These are phyloP conservation scores for Mythimna albipuncta DNA, from an alignment of 2,888 invertebrate species.

Conservation along the genomic window DNA sequence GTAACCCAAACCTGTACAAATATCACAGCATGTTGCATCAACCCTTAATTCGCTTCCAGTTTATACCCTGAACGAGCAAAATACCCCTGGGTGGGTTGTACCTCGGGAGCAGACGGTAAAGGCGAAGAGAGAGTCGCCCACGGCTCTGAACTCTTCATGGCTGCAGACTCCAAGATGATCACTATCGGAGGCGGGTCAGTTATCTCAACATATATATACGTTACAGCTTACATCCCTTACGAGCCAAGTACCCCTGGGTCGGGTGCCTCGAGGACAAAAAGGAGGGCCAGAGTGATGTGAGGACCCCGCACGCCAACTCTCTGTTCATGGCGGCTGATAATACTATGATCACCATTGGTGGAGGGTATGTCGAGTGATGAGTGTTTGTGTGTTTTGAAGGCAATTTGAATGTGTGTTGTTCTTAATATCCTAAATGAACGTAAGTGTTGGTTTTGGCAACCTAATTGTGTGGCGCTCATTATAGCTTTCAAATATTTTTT, in stretches of 20 bases:
- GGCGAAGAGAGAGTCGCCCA: slow-evolving; percentile 93
- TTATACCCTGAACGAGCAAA: slow-evolving; percentile 97
- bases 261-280: slow-evolving; percentile 93
- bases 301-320: slow-evolving; percentile 93
- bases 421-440: not conserved
- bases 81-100: slow-evolving; percentile 97
- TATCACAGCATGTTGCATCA: slow-evolving; percentile 65
- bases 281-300: slow-evolving; percentile 73
- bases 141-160: slow-evolving; percentile 98
- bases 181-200: slow-evolving; percentile 98
- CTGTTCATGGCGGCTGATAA: slow-evolving; percentile 98
- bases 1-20: slow-evolving; percentile 43
- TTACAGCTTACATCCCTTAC: slow-evolving; percentile 93
- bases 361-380: slow-evolving; percentile 93
- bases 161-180: slow-evolving; percentile 98
- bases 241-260: slow-evolving; percentile 98
- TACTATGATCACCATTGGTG: slow-evolving; percentile 98
- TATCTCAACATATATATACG: slow-evolving; percentile 9
- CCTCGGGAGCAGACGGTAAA: slow-evolving; percentile 74
- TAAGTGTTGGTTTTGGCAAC: slow-evolving; percentile 1
- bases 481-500: too few species aligned
- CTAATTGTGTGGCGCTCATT: not conserved
- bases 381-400: slow-evolving; percentile 18
- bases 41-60: slow-evolving; percentile 76
- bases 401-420: slow-evolving; percentile 27